Evolutionary conservation across 2,113 vertebrate species (phyloP), one percentile per base, ranked within the genome.

Genomic region (Anser cygnoides): DNA sequence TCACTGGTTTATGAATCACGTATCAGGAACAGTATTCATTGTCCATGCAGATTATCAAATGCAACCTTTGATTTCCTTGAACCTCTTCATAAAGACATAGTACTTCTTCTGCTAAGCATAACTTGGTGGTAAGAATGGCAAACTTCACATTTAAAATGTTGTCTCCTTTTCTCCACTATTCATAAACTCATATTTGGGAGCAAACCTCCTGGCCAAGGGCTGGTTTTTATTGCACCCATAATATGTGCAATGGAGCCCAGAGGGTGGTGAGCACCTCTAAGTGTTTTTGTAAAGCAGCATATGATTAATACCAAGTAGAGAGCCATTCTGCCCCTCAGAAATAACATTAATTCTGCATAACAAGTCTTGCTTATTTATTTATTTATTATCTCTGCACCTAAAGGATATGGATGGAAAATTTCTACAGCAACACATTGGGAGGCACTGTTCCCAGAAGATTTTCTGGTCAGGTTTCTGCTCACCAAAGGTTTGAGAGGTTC

Each of bases 321-420:
- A 77, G 23, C 7, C 31, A 7, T 72, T 72, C 29, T 71, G 35
- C 10, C 15, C 7, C 49, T 78, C 33, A 33, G 39, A 83, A 77
- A 71, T 6, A 70, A 13, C 58, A 44, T 10, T 41, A 37, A 15
- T 17, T 41, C 31, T 1, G 1, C 25, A 13, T 29, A 49, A 73
- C 2, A 26, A 21, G 7, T 17, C 6, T 10, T 63, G 28, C 15
- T 41, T 29, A 31, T 55, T 22, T 26, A 37, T 15, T 39, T 63
- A 41, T 39, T 2, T 54, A 92, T 77, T 19, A 41, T 20, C 41
- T 80, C 84, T 80, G 41, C 2, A 1, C 19, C 57, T 74, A n/a
- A 14, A 35, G 55, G 17, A 9, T 15, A 7, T 0, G 0, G 4
- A 39, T 41, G 54, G n/a, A 31, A 85, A 59, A 55, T 62, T 43